Percentiles rank a stretch among this genome's conserved stretches.
Evolutionary conservation across 2,888 invertebrate species (phyloP).

Genomic region (Laspeyria flexula): DNA sequence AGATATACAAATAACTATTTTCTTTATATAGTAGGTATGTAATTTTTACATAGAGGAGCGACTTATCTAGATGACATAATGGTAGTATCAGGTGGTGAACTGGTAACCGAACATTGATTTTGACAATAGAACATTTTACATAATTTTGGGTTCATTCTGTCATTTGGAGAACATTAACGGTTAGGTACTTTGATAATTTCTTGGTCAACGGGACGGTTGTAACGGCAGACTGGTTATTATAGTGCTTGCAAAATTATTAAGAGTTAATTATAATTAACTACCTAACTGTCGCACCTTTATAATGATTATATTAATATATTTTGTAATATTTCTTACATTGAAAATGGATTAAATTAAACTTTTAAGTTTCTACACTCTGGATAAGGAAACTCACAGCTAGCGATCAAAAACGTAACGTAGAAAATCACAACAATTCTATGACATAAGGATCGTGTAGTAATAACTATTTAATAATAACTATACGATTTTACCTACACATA

Average conservation of each 20-base stretch:
- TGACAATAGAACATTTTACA: slow-evolving; percentile 12
- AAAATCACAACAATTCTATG: slow-evolving; percentile 67
- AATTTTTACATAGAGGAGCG: slow-evolving; percentile 31
- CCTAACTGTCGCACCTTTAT: slow-evolving; percentile 21
- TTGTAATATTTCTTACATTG: slow-evolving; percentile 29
- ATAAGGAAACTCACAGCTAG: slow-evolving; percentile 63
- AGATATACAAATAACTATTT: slow-evolving; percentile 32
- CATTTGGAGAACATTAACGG: no score
- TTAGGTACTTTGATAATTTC: slow-evolving; percentile 29
- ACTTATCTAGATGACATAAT: slow-evolving; percentile 39
- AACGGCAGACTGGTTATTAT: slow-evolving; percentile 38
- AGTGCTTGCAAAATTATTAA: slow-evolving; percentile 34
- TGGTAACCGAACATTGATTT: slow-evolving; percentile 27
- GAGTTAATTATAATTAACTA: slow-evolving; percentile 27
- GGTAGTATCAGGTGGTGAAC: slow-evolving; percentile 20
- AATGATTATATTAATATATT: slow-evolving; percentile 25
- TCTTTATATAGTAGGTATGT: slow-evolving; percentile 13
- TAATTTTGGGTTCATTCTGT: no score
- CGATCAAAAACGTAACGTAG: slow-evolving; percentile 69
- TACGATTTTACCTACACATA: slow-evolving; percentile 65
- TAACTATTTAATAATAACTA: slow-evolving; percentile 63
- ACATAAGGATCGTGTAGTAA: slow-evolving; percentile 65
- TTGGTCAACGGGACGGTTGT: slow-evolving; percentile 67
- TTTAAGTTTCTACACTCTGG: slow-evolving; percentile 32
- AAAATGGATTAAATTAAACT: slow-evolving; percentile 26